phyloP scores from a whole-genome alignment of 2,888 invertebrate species.

The Hyles lineata region DNA sequence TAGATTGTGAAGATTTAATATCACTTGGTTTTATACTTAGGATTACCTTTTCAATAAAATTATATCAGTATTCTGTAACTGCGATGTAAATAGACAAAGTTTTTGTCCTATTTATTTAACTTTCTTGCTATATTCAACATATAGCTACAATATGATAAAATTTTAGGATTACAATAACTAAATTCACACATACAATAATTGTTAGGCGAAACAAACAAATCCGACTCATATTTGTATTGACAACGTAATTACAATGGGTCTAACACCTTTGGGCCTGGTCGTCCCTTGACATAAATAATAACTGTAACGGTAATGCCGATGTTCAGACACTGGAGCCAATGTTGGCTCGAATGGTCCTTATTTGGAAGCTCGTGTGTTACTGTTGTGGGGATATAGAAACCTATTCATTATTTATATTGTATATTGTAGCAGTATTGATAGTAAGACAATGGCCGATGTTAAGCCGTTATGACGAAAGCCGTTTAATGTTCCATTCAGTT shows the following conservation, averaged over 20 bases:
- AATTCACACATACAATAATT: neutral
- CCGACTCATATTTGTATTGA: neutral
- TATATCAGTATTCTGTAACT: too few species aligned
- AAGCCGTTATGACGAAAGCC: too few species aligned
- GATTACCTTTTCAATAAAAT: too few species aligned
- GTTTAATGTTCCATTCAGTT: too few species aligned
- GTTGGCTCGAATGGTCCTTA: neutral
- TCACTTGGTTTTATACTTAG: too few species aligned
- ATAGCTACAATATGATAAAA: neutral
- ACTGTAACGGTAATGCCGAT: constrained; percentile 6
- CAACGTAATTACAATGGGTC: neutral
- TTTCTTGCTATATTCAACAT: too few species aligned
- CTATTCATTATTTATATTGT: too few species aligned
- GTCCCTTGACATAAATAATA: constrained; percentile 13
- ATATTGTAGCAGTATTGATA: too few species aligned
- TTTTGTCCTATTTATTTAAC: too few species aligned
- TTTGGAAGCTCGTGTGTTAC: constrained; percentile 7
- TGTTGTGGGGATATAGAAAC: neutral
- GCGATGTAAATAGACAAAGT: too few species aligned
- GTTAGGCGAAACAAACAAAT: neutral
- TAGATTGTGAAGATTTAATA: too few species aligned
- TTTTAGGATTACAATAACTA: neutral
- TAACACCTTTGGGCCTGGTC: neutral
- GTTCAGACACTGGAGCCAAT: constrained; percentile 1
- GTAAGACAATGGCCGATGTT: neutral